Evolutionary conservation across 2,797 vertebrate genomes (phyloP).

Genomic region (Rachycentron canadum): DNA sequence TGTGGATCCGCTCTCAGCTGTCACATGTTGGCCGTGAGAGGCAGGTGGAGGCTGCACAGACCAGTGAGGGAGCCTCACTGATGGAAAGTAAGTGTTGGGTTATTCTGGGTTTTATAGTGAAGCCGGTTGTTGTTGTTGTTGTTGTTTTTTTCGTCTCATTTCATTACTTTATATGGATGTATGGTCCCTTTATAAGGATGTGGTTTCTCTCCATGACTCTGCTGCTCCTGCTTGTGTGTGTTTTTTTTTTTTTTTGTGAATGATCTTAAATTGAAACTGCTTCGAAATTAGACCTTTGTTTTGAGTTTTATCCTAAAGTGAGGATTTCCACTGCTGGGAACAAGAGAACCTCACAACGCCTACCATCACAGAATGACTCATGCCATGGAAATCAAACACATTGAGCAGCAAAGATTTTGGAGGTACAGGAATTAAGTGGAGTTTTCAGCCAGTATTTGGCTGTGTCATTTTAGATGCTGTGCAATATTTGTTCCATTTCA

Average conservation of each 20-base stretch:
- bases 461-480: neutral
- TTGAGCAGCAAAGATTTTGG: neutral
- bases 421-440: neutral
- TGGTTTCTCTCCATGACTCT: neutral
- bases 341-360: neutral
- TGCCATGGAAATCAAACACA: neutral
- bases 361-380: neutral
- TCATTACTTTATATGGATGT: no score
- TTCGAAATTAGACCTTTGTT: neutral
- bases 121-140: no score
- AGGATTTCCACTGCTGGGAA: neutral
- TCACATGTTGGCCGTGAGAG: slow-evolving; percentile 29
- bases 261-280: neutral
- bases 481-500: neutral
- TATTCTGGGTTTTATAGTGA: neutral
- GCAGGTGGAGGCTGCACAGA: slow-evolving; percentile 11
- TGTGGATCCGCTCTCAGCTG: slow-evolving; percentile 29
- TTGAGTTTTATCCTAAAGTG: neutral
- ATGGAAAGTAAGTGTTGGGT: neutral
- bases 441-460: neutral
- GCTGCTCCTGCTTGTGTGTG: neutral
- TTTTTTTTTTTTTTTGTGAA: neutral
- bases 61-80: slow-evolving; percentile 2
- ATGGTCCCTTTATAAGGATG: neutral
- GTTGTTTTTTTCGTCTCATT: neutral